Evolutionary conservation across 2,113 vertebrate genomes (phyloP).

Genomic region (Origma solitaria): DNA sequence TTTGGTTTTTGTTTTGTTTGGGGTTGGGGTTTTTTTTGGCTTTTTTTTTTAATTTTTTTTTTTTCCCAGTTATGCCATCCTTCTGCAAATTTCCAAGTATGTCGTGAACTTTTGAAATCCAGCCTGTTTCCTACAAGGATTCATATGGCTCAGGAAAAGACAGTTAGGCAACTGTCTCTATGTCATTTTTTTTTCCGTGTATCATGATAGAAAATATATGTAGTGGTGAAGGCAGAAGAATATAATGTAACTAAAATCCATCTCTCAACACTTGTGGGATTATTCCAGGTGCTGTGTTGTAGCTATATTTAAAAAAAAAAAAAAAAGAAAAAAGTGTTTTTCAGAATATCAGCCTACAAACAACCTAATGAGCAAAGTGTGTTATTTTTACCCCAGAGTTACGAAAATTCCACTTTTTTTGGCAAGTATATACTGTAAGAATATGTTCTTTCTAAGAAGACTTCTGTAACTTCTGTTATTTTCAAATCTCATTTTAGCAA

Average conservation of each 20-base stretch:
- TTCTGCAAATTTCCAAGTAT: background rate
- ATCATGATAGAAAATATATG: background rate
- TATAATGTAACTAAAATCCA: background rate
- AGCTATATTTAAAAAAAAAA: background rate
- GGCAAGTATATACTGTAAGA: background rate
- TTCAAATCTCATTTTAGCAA: background rate
- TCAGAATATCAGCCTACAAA: background rate
- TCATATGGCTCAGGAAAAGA: background rate
- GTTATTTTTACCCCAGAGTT: background rate
- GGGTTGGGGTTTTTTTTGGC: too few species aligned
- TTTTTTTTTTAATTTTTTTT: too few species aligned
- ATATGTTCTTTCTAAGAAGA: background rate
- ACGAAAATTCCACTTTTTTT: background rate
- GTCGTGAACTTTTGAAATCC: background rate
- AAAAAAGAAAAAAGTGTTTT: fast-evolving
- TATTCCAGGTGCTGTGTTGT: background rate
- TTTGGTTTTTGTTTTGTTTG: too few species aligned
- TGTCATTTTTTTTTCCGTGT: background rate
- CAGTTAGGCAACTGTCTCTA: background rate
- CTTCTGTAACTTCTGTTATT: background rate
- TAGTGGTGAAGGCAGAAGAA: background rate
- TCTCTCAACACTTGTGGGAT: background rate
- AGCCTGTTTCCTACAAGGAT: background rate
- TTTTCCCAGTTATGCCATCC: background rate
- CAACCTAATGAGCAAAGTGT: background rate